phyloP scores from a whole-genome alignment of 92 coral and sea anemone species.

The Pocillopora meandrina region DNA sequence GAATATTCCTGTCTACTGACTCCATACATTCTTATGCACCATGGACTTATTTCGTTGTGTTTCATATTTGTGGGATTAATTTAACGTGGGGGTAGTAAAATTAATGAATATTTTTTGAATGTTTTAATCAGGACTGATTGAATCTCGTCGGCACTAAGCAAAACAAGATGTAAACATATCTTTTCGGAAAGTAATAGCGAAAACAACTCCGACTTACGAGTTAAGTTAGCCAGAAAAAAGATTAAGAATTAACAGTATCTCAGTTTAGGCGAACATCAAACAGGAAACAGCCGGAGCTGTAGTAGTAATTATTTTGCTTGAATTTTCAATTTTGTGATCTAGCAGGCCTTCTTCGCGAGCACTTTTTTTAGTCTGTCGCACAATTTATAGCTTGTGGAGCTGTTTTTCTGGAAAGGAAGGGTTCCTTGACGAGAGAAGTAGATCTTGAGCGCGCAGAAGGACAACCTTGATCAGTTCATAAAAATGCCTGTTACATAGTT shows the following conservation, averaged over 20 bases:
- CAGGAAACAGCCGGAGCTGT: not conserved
- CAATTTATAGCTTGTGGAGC: not conserved
- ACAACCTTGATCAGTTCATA: not conserved
- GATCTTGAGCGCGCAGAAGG: not conserved
- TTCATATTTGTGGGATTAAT: too few species aligned
- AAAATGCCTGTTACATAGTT: slow-evolving; percentile 15
- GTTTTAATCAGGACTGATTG: not conserved
- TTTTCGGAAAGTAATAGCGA: not conserved
- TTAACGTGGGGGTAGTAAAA: not conserved
- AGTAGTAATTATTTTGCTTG: not conserved
- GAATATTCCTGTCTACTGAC: too few species aligned
- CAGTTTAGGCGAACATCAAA: too few species aligned
- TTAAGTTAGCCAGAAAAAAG: too few species aligned
- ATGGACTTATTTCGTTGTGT: too few species aligned
- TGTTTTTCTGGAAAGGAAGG: not conserved
- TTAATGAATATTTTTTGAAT: slow-evolving; percentile 1
- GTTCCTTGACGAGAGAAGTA: not conserved
- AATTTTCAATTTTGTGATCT: not conserved
- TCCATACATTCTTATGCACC: too few species aligned
- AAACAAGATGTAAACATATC: not conserved
- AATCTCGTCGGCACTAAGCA: not conserved
- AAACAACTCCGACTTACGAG: not conserved
- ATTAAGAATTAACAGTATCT: too few species aligned
- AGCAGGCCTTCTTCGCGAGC: not conserved
- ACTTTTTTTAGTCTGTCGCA: not conserved